These are phyloP conservation scores for Serripes groenlandicus DNA, from an alignment of 2,888 invertebrate genomes.

Conservation along the genomic window DNA sequence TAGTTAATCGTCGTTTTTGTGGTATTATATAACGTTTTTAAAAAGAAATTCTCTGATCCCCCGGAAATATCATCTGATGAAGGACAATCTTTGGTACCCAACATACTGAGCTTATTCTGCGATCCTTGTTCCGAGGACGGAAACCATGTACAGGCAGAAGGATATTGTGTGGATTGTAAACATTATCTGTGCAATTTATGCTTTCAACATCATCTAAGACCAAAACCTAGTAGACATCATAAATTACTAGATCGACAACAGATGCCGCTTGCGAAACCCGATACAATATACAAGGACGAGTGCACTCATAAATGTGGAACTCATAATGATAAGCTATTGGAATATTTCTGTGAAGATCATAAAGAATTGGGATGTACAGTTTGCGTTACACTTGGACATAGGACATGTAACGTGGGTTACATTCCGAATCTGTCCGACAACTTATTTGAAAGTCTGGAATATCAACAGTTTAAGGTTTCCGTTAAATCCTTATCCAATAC, in stretches of 20 bases:
- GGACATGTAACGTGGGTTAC: neutral
- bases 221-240: neutral
- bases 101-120: too few species aligned
- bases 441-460: too few species aligned
- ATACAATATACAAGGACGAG: neutral
- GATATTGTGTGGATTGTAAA: slow-evolving; percentile 15
- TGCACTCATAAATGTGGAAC: neutral
- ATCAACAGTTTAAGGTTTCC: too few species aligned
- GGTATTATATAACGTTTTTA: too few species aligned
- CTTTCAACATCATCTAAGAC: neutral
- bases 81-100: too few species aligned
- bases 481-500: too few species aligned
- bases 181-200: neutral
- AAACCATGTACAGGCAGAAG: neutral
- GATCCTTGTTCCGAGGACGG: slow-evolving; percentile 4
- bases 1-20: too few species aligned
- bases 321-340: neutral
- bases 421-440: too few species aligned
- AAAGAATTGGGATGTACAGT: neutral
- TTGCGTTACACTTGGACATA: slow-evolving; percentile 11
- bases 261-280: neutral
- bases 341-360: slow-evolving; percentile 7
- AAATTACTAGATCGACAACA: neutral
- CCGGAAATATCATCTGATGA: too few species aligned
- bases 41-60: too few species aligned